phyloP scores from a whole-genome alignment of 2,113 vertebrate genomes.

The Scopus umbretta region DNA sequence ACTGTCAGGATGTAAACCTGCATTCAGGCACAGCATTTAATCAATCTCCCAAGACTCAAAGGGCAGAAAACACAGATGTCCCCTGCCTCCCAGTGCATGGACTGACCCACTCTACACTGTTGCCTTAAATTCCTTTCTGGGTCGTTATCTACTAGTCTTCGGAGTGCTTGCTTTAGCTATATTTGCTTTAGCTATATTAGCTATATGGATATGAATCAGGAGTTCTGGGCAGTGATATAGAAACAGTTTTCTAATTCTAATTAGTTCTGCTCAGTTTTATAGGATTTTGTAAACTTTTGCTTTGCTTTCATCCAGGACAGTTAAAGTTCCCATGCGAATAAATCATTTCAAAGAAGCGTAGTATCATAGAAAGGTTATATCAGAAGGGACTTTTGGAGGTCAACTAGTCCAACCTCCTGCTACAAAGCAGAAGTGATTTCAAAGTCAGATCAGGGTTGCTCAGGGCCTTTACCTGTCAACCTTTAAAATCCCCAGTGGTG shows the following conservation, averaged over 20 bases:
- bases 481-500: not conserved
- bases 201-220: not conserved
- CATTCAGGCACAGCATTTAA: not conserved
- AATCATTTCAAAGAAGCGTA: not conserved
- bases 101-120: not conserved
- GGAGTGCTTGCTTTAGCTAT: not conserved
- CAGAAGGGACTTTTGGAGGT: not conserved
- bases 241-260: not conserved
- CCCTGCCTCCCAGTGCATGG: not conserved
- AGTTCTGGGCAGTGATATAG: not conserved
- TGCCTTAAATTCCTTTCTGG: not conserved
- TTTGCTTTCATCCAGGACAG: not conserved
- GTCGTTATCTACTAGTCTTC: not conserved
- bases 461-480: not conserved
- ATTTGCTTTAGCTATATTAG: not conserved
- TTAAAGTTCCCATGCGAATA: not conserved
- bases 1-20: not conserved
- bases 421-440: conserved; percentile 20
- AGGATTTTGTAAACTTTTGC: not conserved
- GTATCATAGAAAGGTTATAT: not conserved
- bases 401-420: not conserved
- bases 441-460: conserved; percentile 13
- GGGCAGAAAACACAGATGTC: not conserved
- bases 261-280: not conserved
- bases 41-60: not conserved